Base-by-base conservation (phyloP, 37 sponge, comb jelly and placozoan species). In the Mnemiopsis leidyi region DNA sequence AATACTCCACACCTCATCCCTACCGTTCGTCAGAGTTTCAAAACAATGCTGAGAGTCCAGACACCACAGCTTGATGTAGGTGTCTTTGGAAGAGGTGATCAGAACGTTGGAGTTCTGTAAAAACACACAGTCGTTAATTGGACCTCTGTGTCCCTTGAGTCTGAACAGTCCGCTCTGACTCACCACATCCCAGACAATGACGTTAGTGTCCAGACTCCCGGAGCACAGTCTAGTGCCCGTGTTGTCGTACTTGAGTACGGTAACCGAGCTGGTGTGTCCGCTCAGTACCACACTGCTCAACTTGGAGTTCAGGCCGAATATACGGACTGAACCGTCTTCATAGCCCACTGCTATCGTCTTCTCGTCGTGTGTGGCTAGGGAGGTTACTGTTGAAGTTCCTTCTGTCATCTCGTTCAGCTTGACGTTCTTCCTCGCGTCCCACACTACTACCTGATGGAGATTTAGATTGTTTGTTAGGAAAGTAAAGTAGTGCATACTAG, bases 141-240 rank as follows among this genome's bases (percentile, higher is more conserved):
- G 94, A 61, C 95, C 98, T 35, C 96, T 96, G 92, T 98, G 98
- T 0, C 98, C 98, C 71, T 93, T 95, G 39, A 98, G 94, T 68
- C 95, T 92, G 92, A 38, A 96, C 67, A 98, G 94, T 23, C 98
- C 98, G 36, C 85, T 37, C 68, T 96, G 95, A 38, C 83, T 92
- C 20, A 98, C 93, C 0, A 96, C 93, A 93, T 98, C 98, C 98
- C 98, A 98, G 36, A 98, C 76, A n/a, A 96, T 94, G 7, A 98
- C 95, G 94, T 94, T 79, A 28, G 95, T 96, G 93, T 97, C 98
- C 95, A 94, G 77, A 38, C 94, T 90, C 26, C 98, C 98, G 0
- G 97, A 96, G 20, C 96, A 96, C 26, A 98, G 94, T 18, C 95
- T 68, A 16, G 96, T 95, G 7, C 88, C 82, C 20, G 82, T 38